A percentile compares a stretch with the other conserved stretches of the same genome.
Conservation (phyloP, 2,888 invertebrate species). For the Aspidapion aeneum region DNA sequence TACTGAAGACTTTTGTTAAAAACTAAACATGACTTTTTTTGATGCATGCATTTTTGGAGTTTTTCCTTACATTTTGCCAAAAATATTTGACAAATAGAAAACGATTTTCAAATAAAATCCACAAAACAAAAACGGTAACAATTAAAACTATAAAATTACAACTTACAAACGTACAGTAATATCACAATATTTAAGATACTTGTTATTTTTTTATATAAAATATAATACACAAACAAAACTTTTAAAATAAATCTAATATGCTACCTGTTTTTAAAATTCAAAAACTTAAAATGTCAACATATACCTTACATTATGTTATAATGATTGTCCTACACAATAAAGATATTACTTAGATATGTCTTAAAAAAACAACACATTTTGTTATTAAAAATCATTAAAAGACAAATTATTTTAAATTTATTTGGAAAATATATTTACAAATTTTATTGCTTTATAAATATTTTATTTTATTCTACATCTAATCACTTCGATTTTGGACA, state of each 20-base stretch:
- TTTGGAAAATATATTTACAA: neutral
- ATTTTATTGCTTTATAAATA: neutral
- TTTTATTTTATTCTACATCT: neutral
- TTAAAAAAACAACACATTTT: too few relatives aligned
- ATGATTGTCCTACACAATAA: too few relatives aligned
- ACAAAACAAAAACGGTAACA: neutral
- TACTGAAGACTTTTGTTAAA: neutral
- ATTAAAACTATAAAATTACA: neutral
- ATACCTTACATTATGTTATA: too few relatives aligned
- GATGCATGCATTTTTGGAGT: slow-evolving; percentile 35
- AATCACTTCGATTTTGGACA: neutral
- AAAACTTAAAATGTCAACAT: too few relatives aligned
- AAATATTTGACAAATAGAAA: neutral
- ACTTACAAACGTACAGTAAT: neutral
- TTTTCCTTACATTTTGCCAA: slow-evolving; percentile 38
- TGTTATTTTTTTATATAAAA: neutral
- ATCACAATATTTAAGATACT: neutral
- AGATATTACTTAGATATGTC: too few relatives aligned
- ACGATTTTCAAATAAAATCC: neutral
- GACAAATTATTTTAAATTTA: too few relatives aligned
- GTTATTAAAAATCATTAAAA: too few relatives aligned
- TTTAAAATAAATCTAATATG: too few relatives aligned
- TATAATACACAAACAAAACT: too few relatives aligned
- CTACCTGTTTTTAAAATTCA: too few relatives aligned
- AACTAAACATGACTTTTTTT: neutral